Conservation (phyloP, 2,113 vertebrate species). For the Merops nubicus region DNA sequence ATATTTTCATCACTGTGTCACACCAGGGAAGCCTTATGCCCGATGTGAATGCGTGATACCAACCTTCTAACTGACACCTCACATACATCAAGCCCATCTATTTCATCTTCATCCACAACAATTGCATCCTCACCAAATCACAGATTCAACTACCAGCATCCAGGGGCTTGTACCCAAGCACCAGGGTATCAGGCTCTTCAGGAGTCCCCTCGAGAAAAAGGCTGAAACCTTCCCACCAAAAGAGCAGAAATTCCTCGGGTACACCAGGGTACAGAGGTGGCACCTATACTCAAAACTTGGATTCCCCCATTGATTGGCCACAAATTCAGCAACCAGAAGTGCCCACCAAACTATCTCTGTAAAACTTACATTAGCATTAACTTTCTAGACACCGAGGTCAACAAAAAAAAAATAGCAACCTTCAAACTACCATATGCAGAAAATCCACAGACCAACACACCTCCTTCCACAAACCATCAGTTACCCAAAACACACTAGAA, state of each 20-base stretch:
- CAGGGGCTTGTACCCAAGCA: neutral
- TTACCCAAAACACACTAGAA: conserved; percentile 49
- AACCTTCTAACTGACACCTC: neutral
- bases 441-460: conserved; percentile 72
- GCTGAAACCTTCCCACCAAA: neutral
- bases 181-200: neutral
- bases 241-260: neutral
- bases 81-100: neutral
- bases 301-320: conserved; percentile 9
- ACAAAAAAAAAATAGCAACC: conserved; percentile 61
- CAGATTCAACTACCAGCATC: neutral
- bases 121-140: neutral
- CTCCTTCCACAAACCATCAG: conserved; percentile 67
- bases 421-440: conserved; percentile 68
- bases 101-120: neutral
- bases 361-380: conserved; percentile 63
- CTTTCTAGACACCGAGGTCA: conserved; percentile 60
- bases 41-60: neutral
- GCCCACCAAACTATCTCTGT: conserved; percentile 34
- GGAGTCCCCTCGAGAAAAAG: neutral
- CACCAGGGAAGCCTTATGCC: neutral
- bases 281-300: neutral
- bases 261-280: neutral
- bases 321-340: conserved; percentile 3
- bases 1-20: neutral